phyloP scores from a whole-genome alignment of 1,140 invertebrate species.

The Caenorhabditis brenneri region DNA sequence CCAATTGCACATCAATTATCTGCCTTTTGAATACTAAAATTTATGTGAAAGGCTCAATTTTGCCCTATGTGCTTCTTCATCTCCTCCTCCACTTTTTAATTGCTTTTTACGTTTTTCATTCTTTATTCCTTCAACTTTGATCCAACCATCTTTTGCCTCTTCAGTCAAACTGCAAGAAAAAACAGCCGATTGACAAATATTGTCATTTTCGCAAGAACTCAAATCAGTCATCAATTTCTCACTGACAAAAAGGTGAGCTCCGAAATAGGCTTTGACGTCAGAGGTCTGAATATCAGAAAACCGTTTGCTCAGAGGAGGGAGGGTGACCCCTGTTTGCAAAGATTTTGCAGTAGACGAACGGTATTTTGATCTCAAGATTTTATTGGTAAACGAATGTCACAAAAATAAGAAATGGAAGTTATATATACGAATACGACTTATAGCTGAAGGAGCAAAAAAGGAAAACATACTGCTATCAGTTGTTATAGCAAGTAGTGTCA shows the following conservation, averaged over 20 bases:
- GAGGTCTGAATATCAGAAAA: constrained; percentile 18
- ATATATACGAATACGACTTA: too few relatives aligned
- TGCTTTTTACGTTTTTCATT: background rate
- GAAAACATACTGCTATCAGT: too few relatives aligned
- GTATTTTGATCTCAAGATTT: constrained; percentile 14
- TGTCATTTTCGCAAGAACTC: background rate
- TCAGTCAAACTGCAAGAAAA: background rate
- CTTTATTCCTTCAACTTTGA: constrained; percentile 1
- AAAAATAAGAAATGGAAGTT: too few relatives aligned
- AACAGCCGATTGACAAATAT: constrained; percentile 17
- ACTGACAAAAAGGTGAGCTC: background rate
- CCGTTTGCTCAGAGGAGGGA: background rate
- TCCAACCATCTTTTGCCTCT: background rate
- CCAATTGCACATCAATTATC: constrained; percentile 15
- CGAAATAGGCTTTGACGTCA: constrained; percentile 35
- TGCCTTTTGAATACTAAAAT: background rate
- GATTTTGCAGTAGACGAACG: background rate
- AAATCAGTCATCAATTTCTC: constrained; percentile 22
- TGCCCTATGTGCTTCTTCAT: background rate
- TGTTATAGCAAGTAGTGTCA: too few relatives aligned
- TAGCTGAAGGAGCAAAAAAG: too few relatives aligned
- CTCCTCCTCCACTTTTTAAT: background rate
- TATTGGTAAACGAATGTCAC: background rate
- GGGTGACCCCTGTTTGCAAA: background rate
- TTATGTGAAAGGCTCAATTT: background rate